Evolutionary conservation across 2,888 invertebrate genomes (phyloP).

Genomic region (Ametastegia equiseti): DNA sequence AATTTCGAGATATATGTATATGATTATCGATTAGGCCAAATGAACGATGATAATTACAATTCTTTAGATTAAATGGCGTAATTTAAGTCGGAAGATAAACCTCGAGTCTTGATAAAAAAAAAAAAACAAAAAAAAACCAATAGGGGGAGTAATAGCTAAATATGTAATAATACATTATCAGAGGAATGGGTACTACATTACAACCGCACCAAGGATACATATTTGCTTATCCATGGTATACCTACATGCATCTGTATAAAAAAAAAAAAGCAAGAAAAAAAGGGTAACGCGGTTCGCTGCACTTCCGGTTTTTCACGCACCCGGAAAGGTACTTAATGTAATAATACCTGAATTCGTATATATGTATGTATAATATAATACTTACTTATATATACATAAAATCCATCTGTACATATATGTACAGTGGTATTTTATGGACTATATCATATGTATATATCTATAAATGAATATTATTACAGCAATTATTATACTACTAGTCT

Average conservation of each 20-base stretch:
- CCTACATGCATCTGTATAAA: not conserved
- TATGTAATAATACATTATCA: not conserved
- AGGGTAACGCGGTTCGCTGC: slow-evolving; percentile 40
- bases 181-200: slow-evolving; percentile 9
- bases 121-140: not conserved
- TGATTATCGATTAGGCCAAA: too few species aligned
- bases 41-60: too few species aligned
- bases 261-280: not conserved
- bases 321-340: not conserved
- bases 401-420: not conserved
- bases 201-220: not conserved
- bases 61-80: too few species aligned
- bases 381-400: not conserved
- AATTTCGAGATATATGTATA: too few species aligned
- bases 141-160: not conserved
- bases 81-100: too few species aligned
- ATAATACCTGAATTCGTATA: not conserved
- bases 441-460: not conserved
- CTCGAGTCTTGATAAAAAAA: not conserved
- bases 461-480: too few species aligned
- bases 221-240: not conserved
- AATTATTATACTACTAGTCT: too few species aligned
- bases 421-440: not conserved
- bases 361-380: not conserved
- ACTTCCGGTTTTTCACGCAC: slow-evolving; percentile 47